phyloP scores from a whole-genome alignment of 2,113 vertebrate genomes.

The Caloenas nicobarica region DNA sequence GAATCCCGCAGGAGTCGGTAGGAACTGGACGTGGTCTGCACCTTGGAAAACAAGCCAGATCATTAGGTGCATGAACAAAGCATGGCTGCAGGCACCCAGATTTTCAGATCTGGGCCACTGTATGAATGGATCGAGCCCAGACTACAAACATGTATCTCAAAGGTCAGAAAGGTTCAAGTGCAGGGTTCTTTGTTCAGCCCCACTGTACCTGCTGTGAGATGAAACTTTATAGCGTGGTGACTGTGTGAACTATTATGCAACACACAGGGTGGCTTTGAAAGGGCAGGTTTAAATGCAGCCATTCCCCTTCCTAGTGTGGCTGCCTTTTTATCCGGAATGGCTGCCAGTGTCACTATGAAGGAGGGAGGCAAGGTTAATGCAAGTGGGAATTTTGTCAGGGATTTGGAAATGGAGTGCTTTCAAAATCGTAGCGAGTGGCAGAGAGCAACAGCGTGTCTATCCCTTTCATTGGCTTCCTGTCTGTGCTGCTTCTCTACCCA shows the following conservation, averaged over 20 bases:
- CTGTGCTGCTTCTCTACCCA: not conserved
- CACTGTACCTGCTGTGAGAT: not conserved
- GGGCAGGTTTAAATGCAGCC: not conserved
- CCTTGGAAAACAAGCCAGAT: not conserved
- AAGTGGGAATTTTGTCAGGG: not conserved
- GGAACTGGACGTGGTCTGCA: not conserved
- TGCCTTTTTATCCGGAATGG: not conserved
- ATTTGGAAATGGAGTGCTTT: not conserved
- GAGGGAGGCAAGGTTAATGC: not conserved
- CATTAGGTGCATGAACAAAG: not conserved
- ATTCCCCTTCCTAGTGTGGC: not conserved
- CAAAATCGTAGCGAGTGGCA: not conserved
- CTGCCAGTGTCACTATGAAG: fast-evolving
- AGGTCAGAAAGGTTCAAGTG: not conserved
- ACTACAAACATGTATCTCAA: not conserved
- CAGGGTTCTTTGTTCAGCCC: not conserved
- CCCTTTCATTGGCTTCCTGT: constrained; percentile 1
- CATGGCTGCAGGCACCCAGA: not conserved
- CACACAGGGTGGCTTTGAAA: not conserved
- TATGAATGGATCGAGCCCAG: not conserved
- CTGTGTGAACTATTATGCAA: not conserved
- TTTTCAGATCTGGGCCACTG: not conserved
- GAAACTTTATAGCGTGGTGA: not conserved
- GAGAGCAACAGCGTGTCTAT: not conserved
- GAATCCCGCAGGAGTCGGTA: not conserved